phyloP scores from a whole-genome alignment of 1,140 invertebrate species.

The Diachasmimorpha longicaudata region DNA sequence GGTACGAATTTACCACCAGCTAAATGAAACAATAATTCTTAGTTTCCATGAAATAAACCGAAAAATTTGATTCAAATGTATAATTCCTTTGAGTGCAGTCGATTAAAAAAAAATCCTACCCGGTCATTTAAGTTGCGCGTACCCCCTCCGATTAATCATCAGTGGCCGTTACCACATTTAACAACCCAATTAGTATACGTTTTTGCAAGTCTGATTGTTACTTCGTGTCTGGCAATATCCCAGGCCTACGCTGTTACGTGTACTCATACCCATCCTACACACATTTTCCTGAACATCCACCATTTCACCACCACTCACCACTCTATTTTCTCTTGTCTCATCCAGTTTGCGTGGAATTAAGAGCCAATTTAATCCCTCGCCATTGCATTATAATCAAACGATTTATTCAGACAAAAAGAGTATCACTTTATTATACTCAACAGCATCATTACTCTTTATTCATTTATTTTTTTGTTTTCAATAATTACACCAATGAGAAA shows the following conservation, averaged over 20 bases:
- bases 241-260: slow-evolving; percentile 30
- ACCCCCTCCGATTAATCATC: slow-evolving; percentile 47
- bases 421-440: not conserved
- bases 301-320: not conserved
- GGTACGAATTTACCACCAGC: no score
- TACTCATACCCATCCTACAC: slow-evolving; percentile 28
- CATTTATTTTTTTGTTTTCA: not conserved
- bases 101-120: not conserved
- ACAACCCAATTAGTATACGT: slow-evolving; percentile 45
- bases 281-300: not conserved
- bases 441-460: not conserved
- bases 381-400: slow-evolving; percentile 13
- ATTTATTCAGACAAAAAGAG: slow-evolving; percentile 1
- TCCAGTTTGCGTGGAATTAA: slow-evolving; percentile 41
- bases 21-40: no score
- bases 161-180: slow-evolving; percentile 31
- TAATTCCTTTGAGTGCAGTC: no score
- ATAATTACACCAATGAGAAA: not conserved
- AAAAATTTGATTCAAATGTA: no score
- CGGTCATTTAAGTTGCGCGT: slow-evolving; percentile 24
- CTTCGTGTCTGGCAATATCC: slow-evolving; percentile 34
- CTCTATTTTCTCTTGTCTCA: slow-evolving; percentile 24
- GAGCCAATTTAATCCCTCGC: slow-evolving; percentile 35
- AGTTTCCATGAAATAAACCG: no score
- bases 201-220: slow-evolving; percentile 54